These are phyloP conservation scores for Aspidoscelis tigris DNA, from an alignment of 2,113 vertebrate species.

Conservation along the genomic window DNA sequence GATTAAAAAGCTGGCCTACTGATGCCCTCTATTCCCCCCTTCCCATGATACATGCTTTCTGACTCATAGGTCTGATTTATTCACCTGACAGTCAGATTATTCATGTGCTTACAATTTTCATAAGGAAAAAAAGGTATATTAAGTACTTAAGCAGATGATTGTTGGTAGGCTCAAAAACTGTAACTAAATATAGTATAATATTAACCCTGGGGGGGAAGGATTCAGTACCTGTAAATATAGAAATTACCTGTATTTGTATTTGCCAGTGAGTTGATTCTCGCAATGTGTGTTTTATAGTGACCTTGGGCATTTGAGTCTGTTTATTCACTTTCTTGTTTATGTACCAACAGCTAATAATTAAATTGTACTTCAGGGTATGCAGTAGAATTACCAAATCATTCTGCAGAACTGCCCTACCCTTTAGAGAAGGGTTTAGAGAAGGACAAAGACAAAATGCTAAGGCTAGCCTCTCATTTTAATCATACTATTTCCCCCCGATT, in stretches of 20 bases:
- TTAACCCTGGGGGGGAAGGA: neutral
- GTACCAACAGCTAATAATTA: conserved; percentile 37
- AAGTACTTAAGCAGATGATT: neutral
- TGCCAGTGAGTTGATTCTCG: conserved; percentile 12
- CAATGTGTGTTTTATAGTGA: conserved; percentile 22
- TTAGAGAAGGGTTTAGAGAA: conserved; percentile 19
- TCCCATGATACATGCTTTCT: neutral
- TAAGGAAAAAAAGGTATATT: neutral
- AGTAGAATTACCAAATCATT: conserved; percentile 47
- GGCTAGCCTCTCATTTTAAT: conserved; percentile 52
- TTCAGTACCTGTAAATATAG: neutral
- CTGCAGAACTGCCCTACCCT: conserved; percentile 31
- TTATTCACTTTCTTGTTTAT: conserved; percentile 29
- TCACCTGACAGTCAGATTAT: neutral
- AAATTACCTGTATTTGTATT: conserved; percentile 31
- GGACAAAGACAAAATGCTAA: conserved; percentile 18
- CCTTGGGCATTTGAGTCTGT: conserved; percentile 1
- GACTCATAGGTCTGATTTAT: neutral
- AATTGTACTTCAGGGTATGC: neutral
- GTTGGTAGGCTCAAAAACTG: too few species aligned
- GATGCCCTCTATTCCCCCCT: neutral
- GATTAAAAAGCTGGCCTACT: neutral
- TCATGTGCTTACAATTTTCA: neutral
- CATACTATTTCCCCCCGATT: conserved; percentile 58
- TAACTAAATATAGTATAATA: neutral